phyloP scores from a whole-genome alignment of 2,797 vertebrate genomes.

The Chelidonichthys spinosus region DNA sequence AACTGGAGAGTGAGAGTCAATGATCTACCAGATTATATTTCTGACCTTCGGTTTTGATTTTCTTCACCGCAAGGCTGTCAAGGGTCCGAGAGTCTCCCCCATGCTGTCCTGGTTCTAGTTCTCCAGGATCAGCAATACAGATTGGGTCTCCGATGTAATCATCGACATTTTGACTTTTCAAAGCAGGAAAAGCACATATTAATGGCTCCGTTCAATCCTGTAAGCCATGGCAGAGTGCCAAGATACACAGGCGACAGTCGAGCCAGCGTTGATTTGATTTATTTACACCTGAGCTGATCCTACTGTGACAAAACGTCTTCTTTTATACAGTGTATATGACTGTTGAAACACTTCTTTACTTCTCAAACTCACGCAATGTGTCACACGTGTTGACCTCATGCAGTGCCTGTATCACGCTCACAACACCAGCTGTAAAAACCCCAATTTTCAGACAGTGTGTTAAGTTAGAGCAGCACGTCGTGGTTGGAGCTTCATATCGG shows the following conservation, averaged over 20 bases:
- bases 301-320: no score
- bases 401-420: background rate
- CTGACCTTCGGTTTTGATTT: no score
- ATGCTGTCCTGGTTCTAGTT: no score
- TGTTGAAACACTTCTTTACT: background rate
- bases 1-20: background rate
- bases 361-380: background rate
- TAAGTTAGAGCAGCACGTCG: constrained; percentile 4
- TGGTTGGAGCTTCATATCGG: background rate
- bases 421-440: constrained; percentile 10
- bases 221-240: background rate
- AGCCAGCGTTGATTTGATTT: no score
- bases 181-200: background rate
- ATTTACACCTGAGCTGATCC: no score
- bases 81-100: no score
- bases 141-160: no score
- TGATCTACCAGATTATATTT: background rate
- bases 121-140: no score
- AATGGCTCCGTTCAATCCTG: background rate
- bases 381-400: constrained; percentile 17
- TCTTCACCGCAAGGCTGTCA: no score
- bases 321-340: background rate
- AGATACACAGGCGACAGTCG: background rate
- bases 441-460: constrained; percentile 12
- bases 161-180: background rate